Evolutionary conservation across 2,888 invertebrate species (phyloP).

Genomic region (Pegoplata infirma): DNA sequence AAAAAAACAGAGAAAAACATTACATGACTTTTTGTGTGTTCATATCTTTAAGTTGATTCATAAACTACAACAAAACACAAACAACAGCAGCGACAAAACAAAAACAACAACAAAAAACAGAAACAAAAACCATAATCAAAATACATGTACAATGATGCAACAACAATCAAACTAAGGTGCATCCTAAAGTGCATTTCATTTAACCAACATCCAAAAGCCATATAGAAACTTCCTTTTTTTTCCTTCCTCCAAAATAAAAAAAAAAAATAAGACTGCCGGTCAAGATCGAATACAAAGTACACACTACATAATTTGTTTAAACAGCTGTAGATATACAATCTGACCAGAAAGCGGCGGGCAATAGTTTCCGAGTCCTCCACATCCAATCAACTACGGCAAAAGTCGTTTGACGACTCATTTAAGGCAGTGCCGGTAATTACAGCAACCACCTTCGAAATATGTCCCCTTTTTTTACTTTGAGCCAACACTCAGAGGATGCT

Average conservation of each 20-base stretch:
- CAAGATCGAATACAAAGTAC: too few species aligned
- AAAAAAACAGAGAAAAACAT: constrained; percentile 33
- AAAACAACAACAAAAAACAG: constrained; percentile 28
- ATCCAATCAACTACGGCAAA: too few species aligned
- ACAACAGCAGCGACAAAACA: constrained; percentile 28
- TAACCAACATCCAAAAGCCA: constrained; percentile 19
- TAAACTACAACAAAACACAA: constrained; percentile 61
- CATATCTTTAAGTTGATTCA: constrained; percentile 62
- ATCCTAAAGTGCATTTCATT: constrained; percentile 54
- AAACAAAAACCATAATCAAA: constrained; percentile 49
- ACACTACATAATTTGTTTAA: too few species aligned
- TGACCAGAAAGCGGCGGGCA: too few species aligned
- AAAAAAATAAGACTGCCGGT: constrained; percentile 3
- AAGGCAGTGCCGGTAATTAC: too few species aligned
- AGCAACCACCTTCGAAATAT: too few species aligned
- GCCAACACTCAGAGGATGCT: too few species aligned
- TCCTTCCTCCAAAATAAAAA: constrained; percentile 22
- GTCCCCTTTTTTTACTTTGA: too few species aligned
- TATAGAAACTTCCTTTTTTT: constrained; percentile 26
- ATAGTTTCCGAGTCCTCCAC: too few species aligned
- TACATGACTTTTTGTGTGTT: constrained; percentile 62
- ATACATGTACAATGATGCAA: constrained; percentile 20
- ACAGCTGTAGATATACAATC: too few species aligned
- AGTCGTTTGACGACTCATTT: too few species aligned
- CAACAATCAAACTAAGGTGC: constrained; percentile 47